These are phyloP conservation scores for Chrysolina haemoptera DNA, from an alignment of 2,888 invertebrate genomes.

Conservation along the genomic window DNA sequence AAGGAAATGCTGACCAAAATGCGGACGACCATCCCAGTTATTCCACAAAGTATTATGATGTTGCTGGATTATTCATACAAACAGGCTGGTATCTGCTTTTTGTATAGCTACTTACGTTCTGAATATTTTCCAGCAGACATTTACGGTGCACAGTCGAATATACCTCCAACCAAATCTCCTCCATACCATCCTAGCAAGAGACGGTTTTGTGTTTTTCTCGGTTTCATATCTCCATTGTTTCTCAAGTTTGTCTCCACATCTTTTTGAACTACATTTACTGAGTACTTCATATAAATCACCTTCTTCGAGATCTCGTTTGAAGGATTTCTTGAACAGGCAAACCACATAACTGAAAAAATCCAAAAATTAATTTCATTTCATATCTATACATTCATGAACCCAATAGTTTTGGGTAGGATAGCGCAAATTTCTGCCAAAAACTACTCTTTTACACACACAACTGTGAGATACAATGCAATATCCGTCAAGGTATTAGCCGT, in stretches of 20 bases:
- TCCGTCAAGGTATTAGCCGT: too few relatives aligned
- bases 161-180: conserved; percentile 58
- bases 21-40: too few relatives aligned
- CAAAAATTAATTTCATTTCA: not conserved
- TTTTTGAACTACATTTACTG: conserved; percentile 71
- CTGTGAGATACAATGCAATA: too few relatives aligned
- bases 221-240: conserved; percentile 63
- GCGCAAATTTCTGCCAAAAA: too few relatives aligned
- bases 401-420: too few relatives aligned
- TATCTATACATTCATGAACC: too few relatives aligned
- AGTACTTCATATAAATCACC: conserved; percentile 74
- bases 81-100: not conserved
- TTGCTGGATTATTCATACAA: too few relatives aligned
- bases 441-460: too few relatives aligned
- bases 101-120: conserved; percentile 46
- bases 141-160: conserved; percentile 47
- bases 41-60: too few relatives aligned
- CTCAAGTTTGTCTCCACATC: conserved; percentile 70
- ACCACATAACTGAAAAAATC: conserved; percentile 75
- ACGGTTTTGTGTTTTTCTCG: conserved; percentile 50
- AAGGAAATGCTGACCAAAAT: too few relatives aligned
- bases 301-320: conserved; percentile 75
- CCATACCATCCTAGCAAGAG: conserved; percentile 56
- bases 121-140: conserved; percentile 44
- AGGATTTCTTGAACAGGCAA: conserved; percentile 73